phyloP scores from a whole-genome alignment of 2,888 invertebrate species.

The Nomada fucata region DNA sequence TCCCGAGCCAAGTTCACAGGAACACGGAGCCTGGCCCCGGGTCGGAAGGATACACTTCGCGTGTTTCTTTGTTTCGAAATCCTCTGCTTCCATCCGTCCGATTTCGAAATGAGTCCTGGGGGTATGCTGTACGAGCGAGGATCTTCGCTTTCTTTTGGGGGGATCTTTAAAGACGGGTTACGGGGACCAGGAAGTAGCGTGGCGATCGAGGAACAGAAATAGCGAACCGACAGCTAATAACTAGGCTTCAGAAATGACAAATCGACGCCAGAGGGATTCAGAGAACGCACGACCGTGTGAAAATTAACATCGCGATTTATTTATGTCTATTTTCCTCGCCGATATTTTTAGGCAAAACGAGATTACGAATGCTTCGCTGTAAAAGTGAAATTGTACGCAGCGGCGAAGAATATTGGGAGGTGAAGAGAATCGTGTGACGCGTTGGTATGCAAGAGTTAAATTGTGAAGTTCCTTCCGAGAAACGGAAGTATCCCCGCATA shows the following conservation, averaged over 20 bases:
- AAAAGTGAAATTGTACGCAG: too few species aligned
- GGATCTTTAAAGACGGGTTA: not conserved
- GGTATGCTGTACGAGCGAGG: not conserved
- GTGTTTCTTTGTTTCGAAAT: slow-evolving; percentile 45
- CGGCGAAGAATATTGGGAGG: not conserved
- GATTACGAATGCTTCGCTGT: too few species aligned
- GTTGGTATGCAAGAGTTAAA: not conserved
- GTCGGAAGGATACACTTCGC: slow-evolving; percentile 24
- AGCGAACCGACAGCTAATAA: not conserved
- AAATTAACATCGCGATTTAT: not conserved
- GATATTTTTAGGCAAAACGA: too few species aligned
- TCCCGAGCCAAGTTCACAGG: slow-evolving; percentile 59
- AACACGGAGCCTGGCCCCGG: slow-evolving; percentile 36
- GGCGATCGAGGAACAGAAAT: slow-evolving; percentile 7
- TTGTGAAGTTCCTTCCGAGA: slow-evolving; percentile 37
- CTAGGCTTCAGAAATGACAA: not conserved
- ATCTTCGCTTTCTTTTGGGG: not conserved
- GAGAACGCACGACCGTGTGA: not conserved
- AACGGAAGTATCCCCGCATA: slow-evolving; percentile 40
- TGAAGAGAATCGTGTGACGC: not conserved
- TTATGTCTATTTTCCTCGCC: not conserved
- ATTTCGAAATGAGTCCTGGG: slow-evolving; percentile 8
- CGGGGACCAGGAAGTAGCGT: not conserved
- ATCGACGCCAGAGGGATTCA: not conserved
- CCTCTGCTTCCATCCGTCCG: slow-evolving; percentile 1